Evolutionary conservation across 2,888 invertebrate genomes (phyloP), one percentile per base, ranked within the genome.

Genomic region (Agapetus fuscipes): DNA sequence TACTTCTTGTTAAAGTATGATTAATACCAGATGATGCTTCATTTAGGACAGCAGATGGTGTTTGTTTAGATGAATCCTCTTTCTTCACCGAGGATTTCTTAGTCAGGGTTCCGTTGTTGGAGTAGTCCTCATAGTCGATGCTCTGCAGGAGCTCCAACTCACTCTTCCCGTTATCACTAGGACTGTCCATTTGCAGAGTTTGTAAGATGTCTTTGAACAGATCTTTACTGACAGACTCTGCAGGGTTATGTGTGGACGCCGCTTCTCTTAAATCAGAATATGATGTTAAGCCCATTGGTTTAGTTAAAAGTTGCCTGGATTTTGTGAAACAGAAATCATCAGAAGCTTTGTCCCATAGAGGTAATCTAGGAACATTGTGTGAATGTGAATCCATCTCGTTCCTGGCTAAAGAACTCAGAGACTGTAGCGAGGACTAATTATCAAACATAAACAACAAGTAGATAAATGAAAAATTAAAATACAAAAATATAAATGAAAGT

Each of bases 321-420:
- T 79, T 79, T 25, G 80, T 79, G 53, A 82, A 81, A 54, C 78
- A 80, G 54, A 80, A 80, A 57, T 81, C 81, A 0, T 80, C 79
- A 9, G 77, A 78, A n/a, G 79, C 78, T 56, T 78, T 78, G 57
- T 81, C 81, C 72, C 80, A 81, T 11, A 80, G 59, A 2, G 80
- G 80, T 31, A 81, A 63, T 45, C 76, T 67, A 38, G 74, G 59
- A 40, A 55, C 56, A 30, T 51, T 56, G 31, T 58, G 58, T 34
- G 66, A 60, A 7, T 37, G 13, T 34, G 54, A 56, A 39, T 64
- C 64, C 50, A 34, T 13, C 26, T 38, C 39, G 13, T 41, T 45
- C 13, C 38, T 38, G 11, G 72, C 70, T 32, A 72, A 59, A 49
- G 72, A 72, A 47, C 69, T 70, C 39, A 72, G 54, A 12, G 64